Evolutionary conservation across 1,140 invertebrate genomes (phyloP).

Genomic region (Stegodyphus dumicola): DNA sequence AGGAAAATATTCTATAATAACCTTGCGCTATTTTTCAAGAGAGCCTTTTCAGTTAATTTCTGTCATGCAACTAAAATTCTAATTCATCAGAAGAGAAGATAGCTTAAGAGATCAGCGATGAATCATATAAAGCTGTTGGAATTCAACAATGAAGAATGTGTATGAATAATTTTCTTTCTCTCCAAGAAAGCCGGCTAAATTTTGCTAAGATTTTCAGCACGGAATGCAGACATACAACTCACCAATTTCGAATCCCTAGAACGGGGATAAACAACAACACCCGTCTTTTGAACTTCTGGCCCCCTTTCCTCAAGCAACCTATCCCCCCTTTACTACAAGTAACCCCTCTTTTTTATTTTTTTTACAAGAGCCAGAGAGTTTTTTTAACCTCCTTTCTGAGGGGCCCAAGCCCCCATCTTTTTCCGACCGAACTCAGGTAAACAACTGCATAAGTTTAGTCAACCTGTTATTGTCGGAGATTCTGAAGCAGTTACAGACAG

Average conservation of each 20-base stretch:
- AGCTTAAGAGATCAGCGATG: no score
- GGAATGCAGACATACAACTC: no score
- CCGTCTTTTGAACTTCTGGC: slow-evolving; percentile 31
- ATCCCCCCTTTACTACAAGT: background rate
- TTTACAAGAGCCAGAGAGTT: slow-evolving; percentile 16
- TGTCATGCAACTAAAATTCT: no score
- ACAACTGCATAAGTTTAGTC: slow-evolving; percentile 61
- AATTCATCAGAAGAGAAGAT: no score
- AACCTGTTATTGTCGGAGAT: slow-evolving; percentile 56
- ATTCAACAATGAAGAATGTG: no score
- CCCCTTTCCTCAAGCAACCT: background rate
- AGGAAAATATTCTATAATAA: no score
- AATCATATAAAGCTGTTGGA: no score
- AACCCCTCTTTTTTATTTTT: slow-evolving; percentile 13
- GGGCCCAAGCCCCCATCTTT: slow-evolving; percentile 33
- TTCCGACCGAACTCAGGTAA: slow-evolving; percentile 39
- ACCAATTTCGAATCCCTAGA: background rate
- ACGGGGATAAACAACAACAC: slow-evolving; percentile 27
- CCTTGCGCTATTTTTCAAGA: no score
- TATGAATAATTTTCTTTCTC: no score
- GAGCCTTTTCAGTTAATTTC: no score
- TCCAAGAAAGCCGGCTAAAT: no score
- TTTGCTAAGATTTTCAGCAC: no score
- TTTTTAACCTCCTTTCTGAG: slow-evolving; percentile 57
- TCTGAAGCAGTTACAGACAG: slow-evolving; percentile 15